Evolutionary conservation across 2,888 invertebrate genomes (phyloP).

Genomic region (Chorisops tibialis): DNA sequence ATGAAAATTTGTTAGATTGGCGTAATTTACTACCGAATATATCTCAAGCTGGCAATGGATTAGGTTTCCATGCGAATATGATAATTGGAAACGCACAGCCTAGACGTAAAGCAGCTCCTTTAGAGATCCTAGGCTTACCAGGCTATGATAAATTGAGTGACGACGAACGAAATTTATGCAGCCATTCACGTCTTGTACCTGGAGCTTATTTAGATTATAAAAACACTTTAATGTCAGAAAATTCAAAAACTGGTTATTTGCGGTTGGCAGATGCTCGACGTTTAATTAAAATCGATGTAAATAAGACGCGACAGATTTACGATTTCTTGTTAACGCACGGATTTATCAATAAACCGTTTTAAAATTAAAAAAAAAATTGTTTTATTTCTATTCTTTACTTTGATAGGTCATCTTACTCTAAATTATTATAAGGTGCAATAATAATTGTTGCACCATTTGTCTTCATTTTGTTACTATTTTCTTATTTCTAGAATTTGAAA

Average conservation of each 20-base stretch:
- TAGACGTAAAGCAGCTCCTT: conserved; percentile 47
- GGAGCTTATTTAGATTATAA: conserved; percentile 76
- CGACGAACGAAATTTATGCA: conserved; percentile 74
- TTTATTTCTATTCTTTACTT: too few relatives aligned
- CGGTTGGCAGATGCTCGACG: conserved; percentile 77
- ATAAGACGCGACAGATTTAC: conserved; percentile 84
- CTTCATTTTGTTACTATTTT: too few relatives aligned
- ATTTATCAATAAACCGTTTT: conserved; percentile 61
- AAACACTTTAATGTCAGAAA: conserved; percentile 69
- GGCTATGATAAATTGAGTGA: conserved; percentile 70
- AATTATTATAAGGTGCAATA: too few relatives aligned
- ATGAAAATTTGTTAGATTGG: conserved; percentile 38
- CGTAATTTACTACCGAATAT: conserved; percentile 28
- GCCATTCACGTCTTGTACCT: conserved; percentile 70
- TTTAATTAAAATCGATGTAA: conserved; percentile 89
- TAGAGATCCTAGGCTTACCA: conserved; percentile 60
- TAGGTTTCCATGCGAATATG: background rate
- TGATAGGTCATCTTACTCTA: too few relatives aligned
- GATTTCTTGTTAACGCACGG: conserved; percentile 72
- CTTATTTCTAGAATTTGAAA: conserved; percentile 84
- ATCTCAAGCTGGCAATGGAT: background rate
- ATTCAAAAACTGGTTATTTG: conserved; percentile 69
- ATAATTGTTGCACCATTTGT: too few relatives aligned
- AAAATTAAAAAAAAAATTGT: conserved; percentile 37
- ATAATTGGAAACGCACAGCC: conserved; percentile 27